Evolutionary conservation across 2,797 vertebrate genomes (phyloP).

Genomic region (Onychomys arenicola): DNA sequence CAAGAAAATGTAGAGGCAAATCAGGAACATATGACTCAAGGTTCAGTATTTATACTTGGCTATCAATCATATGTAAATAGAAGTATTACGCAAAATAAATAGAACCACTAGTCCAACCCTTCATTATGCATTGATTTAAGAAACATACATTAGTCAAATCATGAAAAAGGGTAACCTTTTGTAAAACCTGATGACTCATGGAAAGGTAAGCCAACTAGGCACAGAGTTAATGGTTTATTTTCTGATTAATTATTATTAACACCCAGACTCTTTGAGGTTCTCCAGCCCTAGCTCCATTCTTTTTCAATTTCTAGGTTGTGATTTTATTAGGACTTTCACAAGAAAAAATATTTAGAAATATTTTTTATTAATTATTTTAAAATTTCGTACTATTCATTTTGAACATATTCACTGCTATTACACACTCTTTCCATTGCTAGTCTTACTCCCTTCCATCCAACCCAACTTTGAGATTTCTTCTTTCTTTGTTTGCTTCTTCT

Average conservation of each 20-base stretch:
- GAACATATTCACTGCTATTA: background rate
- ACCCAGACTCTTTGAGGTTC: background rate
- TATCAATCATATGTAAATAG: slow-evolving; percentile 82
- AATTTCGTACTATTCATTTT: background rate
- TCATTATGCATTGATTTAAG: slow-evolving; percentile 82
- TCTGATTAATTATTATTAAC: slow-evolving; percentile 59
- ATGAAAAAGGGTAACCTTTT: slow-evolving; percentile 77
- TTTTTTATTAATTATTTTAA: background rate
- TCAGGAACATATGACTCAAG: slow-evolving; percentile 55
- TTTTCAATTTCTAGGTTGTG: background rate
- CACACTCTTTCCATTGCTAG: too few relatives aligned
- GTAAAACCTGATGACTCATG: slow-evolving; percentile 71
- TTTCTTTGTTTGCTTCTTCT: background rate
- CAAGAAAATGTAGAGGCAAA: slow-evolving; percentile 57
- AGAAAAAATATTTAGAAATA: background rate
- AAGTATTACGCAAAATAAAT: slow-evolving; percentile 82
- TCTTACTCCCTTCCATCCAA: background rate
- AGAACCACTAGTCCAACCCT: slow-evolving; percentile 70
- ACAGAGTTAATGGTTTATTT: slow-evolving; percentile 86
- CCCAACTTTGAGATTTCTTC: background rate
- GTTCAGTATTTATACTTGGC: slow-evolving; percentile 75
- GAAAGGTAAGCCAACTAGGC: slow-evolving; percentile 59
- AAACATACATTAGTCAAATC: slow-evolving; percentile 74
- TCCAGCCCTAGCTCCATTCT: background rate
- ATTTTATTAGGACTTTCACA: background rate